These are phyloP conservation scores for Mormoops blainvillei DNA, from an alignment of 2,113 vertebrate genomes.

Conservation along the genomic window DNA sequence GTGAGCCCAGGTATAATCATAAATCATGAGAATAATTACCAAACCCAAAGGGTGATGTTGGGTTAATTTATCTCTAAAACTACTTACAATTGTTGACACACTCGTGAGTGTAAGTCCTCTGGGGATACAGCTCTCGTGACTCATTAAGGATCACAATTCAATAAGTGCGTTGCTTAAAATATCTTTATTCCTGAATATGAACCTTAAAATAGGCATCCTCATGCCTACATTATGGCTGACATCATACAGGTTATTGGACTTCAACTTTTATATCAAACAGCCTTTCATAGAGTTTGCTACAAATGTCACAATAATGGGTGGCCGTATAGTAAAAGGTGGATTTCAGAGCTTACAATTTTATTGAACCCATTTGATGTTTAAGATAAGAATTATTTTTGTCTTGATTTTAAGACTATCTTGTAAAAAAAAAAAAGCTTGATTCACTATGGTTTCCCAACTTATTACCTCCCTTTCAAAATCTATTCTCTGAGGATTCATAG, in stretches of 20 bases:
- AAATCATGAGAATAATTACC: slow-evolving; percentile 11
- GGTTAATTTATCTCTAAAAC: slow-evolving; percentile 6
- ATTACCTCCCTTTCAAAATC: background rate
- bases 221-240: background rate
- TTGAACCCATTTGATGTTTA: background rate
- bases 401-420: background rate
- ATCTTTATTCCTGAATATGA: background rate
- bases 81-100: background rate
- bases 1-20: background rate
- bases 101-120: background rate
- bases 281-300: background rate
- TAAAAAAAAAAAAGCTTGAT: background rate
- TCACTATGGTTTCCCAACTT: background rate
- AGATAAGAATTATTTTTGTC: background rate
- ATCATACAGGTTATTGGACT: background rate
- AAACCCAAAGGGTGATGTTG: background rate
- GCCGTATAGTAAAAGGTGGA: background rate
- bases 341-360: background rate
- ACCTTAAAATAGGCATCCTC: background rate
- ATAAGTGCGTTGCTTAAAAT: background rate
- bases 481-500: background rate
- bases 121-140: background rate
- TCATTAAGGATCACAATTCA: background rate
- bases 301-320: background rate
- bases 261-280: background rate